These are phyloP conservation scores for Pogonomyrmex californicus DNA, from an alignment of 1,140 invertebrate genomes.

Conservation along the genomic window DNA sequence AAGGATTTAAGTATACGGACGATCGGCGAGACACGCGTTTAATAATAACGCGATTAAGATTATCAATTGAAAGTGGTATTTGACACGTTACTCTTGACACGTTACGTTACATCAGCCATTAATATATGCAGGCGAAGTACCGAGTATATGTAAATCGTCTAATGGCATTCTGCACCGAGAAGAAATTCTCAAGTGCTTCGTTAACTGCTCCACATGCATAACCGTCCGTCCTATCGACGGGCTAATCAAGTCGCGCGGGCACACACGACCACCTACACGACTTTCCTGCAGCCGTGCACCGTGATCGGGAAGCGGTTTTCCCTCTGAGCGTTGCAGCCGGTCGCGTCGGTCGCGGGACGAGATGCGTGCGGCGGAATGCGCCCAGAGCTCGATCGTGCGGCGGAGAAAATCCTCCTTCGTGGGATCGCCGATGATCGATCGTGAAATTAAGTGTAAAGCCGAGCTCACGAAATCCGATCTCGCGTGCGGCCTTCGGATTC, in stretches of 20 bases:
- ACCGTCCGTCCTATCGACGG: slow-evolving; percentile 40
- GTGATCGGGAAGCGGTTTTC: slow-evolving; percentile 55
- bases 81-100: slow-evolving; percentile 27
- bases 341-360: slow-evolving; percentile 21
- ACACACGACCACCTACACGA: slow-evolving; percentile 36
- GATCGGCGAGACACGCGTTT: neutral
- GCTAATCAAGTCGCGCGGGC: slow-evolving; percentile 36
- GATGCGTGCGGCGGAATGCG: slow-evolving; percentile 57
- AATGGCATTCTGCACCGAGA: slow-evolving; percentile 46
- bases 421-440: slow-evolving; percentile 54
- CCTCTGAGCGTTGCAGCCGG: slow-evolving; percentile 54
- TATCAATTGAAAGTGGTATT: slow-evolving; percentile 12
- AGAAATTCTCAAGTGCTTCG: slow-evolving; percentile 53
- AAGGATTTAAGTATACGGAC: neutral
- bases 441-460: slow-evolving; percentile 61
- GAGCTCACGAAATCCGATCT: slow-evolving; percentile 57
- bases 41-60: slow-evolving; percentile 39
- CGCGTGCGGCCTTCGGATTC: slow-evolving; percentile 63
- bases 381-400: slow-evolving; percentile 50
- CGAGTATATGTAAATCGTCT: slow-evolving; percentile 51
- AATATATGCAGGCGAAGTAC: slow-evolving; percentile 27
- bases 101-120: slow-evolving; percentile 28
- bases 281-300: slow-evolving; percentile 42
- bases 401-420: slow-evolving; percentile 36
- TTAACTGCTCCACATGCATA: slow-evolving; percentile 55